These are phyloP conservation scores for Sorex fumeus DNA, from an alignment of 2,113 vertebrate species.

Conservation along the genomic window DNA sequence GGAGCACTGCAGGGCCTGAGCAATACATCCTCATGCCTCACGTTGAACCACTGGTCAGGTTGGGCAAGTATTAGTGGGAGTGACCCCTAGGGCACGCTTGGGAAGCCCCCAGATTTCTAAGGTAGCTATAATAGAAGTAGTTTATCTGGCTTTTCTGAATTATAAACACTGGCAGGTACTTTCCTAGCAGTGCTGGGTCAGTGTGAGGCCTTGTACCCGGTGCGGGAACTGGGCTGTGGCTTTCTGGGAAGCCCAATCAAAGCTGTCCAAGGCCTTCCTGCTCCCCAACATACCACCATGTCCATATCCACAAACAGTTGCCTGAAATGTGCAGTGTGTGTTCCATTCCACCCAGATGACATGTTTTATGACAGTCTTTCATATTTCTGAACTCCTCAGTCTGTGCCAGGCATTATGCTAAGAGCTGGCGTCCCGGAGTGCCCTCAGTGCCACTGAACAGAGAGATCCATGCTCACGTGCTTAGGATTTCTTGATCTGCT, in stretches of 20 bases:
- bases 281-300: neutral
- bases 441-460: neutral
- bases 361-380: neutral
- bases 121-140: neutral
- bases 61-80: too few species aligned
- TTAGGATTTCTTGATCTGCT: neutral
- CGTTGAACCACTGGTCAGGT: too few species aligned
- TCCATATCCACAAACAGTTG: neutral
- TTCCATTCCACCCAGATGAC: neutral
- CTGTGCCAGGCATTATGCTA: neutral
- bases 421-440: neutral
- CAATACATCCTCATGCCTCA: too few species aligned
- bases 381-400: neutral
- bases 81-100: too few species aligned
- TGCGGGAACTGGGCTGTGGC: neutral
- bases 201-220: neutral
- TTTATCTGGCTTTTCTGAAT: conserved; percentile 3
- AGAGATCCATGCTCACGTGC: neutral
- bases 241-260: neutral
- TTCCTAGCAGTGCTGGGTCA: neutral
- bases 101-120: too few species aligned
- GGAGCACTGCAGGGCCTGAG: too few species aligned
- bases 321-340: neutral
- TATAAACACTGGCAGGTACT: neutral
- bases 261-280: neutral